These are phyloP conservation scores for Mormyrus iriodes DNA, from an alignment of 2,113 vertebrate genomes.

Conservation along the genomic window DNA sequence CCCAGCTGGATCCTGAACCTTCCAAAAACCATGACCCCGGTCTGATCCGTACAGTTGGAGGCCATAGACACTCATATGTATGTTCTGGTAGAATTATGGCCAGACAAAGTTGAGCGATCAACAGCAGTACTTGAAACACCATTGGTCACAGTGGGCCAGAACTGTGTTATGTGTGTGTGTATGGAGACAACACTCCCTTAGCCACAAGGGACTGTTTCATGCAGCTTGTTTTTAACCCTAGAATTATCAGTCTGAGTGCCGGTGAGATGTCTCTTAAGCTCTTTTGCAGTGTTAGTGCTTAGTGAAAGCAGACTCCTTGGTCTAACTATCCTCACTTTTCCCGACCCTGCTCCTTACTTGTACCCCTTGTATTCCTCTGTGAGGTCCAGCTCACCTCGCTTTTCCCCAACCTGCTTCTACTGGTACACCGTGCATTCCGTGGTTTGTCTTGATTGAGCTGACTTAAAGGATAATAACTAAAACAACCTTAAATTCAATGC, in stretches of 20 bases:
- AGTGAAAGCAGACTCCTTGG: not conserved
- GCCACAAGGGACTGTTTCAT: not conserved
- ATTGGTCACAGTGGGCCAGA: not conserved
- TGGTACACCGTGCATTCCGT: not conserved
- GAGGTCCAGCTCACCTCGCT: too few relatives aligned
- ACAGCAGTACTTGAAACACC: constrained; percentile 1
- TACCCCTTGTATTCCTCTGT: too few relatives aligned
- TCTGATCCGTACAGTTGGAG: not conserved
- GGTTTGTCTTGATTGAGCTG: not conserved
- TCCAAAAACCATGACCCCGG: not conserved
- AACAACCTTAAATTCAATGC: not conserved
- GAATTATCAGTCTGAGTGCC: not conserved
- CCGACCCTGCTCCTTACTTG: not conserved
- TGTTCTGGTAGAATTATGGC: not conserved
- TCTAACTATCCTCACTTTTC: not conserved
- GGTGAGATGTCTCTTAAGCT: not conserved
- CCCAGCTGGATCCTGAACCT: not conserved
- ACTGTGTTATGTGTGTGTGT: not conserved
- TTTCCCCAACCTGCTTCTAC: not conserved
- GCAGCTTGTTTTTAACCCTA: not conserved
- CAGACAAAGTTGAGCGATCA: constrained; percentile 2
- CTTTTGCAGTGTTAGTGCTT: not conserved
- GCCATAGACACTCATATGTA: not conserved
- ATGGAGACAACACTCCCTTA: not conserved
- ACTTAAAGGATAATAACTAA: not conserved